These are phyloP conservation scores for Orchesella flavescens DNA, from an alignment of 2,888 invertebrate species.

Conservation along the genomic window DNA sequence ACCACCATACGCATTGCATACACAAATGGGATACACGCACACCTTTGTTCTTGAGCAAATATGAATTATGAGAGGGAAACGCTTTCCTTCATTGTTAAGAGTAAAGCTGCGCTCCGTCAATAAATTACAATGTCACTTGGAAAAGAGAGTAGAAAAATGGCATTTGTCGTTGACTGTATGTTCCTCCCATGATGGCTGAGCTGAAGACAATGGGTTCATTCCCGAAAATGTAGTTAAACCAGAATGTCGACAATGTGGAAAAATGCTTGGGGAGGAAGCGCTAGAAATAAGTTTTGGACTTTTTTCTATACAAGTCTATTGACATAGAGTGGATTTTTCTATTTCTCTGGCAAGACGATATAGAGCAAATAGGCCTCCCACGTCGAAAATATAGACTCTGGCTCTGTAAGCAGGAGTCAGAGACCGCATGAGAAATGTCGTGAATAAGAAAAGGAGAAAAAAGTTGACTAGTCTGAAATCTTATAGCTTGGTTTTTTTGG, in stretches of 20 bases:
- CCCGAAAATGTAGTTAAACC: background rate
- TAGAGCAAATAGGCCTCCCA: no score
- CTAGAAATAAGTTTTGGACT: background rate
- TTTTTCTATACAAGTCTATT: no score
- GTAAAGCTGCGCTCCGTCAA: constrained; percentile 9
- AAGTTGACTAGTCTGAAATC: constrained; percentile 10
- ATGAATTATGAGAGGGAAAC: background rate
- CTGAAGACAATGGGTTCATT: background rate
- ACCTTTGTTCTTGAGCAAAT: background rate
- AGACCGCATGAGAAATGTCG: no score
- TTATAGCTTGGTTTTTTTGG: background rate
- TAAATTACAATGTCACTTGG: constrained; percentile 53
- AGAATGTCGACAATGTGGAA: background rate
- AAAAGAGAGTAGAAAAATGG: constrained; percentile 14
- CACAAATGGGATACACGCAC: background rate
- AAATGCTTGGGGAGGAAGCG: background rate
- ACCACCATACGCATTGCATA: background rate
- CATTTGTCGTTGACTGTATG: background rate
- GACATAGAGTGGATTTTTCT: no score
- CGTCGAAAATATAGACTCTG: no score
- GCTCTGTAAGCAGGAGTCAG: no score
- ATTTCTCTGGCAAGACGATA: no score
- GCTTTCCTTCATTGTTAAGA: background rate
- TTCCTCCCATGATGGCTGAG: no score
- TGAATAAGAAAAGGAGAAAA: background rate